These are phyloP conservation scores for Syngnathus floridae DNA, from an alignment of 2,113 vertebrate species.

Conservation along the genomic window DNA sequence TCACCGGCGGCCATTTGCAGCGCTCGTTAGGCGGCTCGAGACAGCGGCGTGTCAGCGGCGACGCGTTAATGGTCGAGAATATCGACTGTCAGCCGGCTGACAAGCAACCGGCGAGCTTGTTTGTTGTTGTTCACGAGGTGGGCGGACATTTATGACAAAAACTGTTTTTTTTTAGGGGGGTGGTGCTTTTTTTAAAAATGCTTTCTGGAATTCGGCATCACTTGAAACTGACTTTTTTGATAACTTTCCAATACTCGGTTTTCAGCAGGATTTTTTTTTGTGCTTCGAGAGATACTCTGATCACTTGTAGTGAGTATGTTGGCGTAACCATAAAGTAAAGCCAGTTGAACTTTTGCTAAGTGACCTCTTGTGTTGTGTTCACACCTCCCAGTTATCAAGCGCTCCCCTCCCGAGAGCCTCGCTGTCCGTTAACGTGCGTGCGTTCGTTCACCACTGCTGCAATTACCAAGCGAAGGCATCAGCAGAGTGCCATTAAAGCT, in stretches of 20 bases:
- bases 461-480: not conserved
- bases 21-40: slow-evolving; percentile 5
- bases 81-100: slow-evolving; percentile 4
- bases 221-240: not conserved
- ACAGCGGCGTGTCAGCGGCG: not conserved
- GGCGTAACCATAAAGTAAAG: not conserved
- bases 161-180: not conserved
- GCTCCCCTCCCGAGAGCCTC: not conserved
- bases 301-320: not conserved
- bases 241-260: not conserved
- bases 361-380: not conserved
- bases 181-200: not conserved
- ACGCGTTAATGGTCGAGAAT: slow-evolving; percentile 9
- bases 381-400: not conserved
- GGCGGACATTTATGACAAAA: slow-evolving; percentile 1
- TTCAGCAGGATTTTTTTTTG: not conserved
- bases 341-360: not conserved
- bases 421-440: not conserved
- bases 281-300: not conserved
- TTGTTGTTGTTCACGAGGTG: not conserved
- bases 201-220: not conserved
- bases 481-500: not conserved
- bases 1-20: slow-evolving; percentile 4
- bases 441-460: slow-evolving; percentile 1
- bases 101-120: not conserved